phyloP scores from a whole-genome alignment of 2,888 invertebrate genomes.

The Chrysolina americana region DNA sequence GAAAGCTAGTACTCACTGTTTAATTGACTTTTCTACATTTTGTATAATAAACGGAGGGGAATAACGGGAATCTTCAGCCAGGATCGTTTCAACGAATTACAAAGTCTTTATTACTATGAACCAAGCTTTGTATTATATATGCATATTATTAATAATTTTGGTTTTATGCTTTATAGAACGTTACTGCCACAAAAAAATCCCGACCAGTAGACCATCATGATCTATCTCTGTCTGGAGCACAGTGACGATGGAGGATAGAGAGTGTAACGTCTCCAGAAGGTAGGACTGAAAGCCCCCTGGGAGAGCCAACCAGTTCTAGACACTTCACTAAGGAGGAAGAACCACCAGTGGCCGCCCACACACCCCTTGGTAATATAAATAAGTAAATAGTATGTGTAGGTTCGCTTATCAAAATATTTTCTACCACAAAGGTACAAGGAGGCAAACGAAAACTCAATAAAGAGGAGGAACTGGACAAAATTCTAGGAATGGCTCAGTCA shows the following conservation, averaged over 20 bases:
- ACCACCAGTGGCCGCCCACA: neutral
- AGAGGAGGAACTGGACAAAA: conserved; percentile 9
- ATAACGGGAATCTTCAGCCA: too few species aligned
- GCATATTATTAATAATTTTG: too few species aligned
- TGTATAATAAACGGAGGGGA: neutral
- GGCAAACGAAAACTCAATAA: neutral
- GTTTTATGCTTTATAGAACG: too few species aligned
- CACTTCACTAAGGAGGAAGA: neutral
- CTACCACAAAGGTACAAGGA: too few species aligned
- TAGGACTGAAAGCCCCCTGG: neutral
- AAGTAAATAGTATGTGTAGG: too few species aligned
- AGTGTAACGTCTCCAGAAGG: conserved; percentile 3
- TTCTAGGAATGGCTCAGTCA: conserved; percentile 9
- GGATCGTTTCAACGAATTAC: too few species aligned
- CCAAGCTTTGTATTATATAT: too few species aligned
- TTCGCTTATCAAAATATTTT: too few species aligned
- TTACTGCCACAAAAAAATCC: neutral
- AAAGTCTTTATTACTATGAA: too few species aligned
- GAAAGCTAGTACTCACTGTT: conserved; percentile 27
- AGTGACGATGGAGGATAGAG: neutral
- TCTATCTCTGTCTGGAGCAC: conserved; percentile 6
- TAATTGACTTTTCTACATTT: conserved; percentile 13
- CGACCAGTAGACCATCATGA: neutral
- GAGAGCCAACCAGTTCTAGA: too few species aligned
- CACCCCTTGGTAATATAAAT: too few species aligned